These are phyloP conservation scores for Lordiphosa mommai DNA, from an alignment of 1,140 invertebrate genomes.

Conservation along the genomic window DNA sequence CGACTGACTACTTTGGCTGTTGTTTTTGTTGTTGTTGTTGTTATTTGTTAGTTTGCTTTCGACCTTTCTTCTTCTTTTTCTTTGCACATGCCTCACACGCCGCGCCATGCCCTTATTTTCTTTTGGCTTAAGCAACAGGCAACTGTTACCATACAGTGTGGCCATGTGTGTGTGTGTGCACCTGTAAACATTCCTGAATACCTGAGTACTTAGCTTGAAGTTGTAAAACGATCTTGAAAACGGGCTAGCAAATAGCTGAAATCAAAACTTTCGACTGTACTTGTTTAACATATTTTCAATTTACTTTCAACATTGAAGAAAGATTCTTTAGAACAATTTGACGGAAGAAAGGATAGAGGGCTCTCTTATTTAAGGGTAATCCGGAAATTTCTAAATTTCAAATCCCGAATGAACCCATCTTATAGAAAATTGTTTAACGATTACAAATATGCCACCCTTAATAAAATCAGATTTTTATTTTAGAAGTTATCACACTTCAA, in stretches of 20 bases:
- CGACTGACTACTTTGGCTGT: constrained; percentile 1
- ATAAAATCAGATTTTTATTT: no score
- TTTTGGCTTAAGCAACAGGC: constrained; percentile 47
- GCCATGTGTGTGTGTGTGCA: constrained; percentile 13
- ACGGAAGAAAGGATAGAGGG: no score
- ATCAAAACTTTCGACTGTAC: not conserved
- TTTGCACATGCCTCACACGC: constrained; percentile 30
- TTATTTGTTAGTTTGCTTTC: constrained; percentile 60
- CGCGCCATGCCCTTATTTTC: constrained; percentile 66
- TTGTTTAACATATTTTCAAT: no score
- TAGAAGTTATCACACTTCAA: no score
- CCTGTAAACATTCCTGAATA: not conserved
- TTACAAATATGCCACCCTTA: no score
- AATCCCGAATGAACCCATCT: no score
- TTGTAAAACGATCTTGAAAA: not conserved
- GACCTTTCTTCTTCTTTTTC: constrained; percentile 65
- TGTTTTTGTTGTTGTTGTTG: constrained; percentile 6
- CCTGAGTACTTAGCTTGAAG: not conserved
- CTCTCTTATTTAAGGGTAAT: no score
- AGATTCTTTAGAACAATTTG: no score
- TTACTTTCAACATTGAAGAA: no score
- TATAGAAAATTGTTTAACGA: no score
- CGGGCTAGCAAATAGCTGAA: not conserved
- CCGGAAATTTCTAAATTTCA: no score
- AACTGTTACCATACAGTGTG: constrained; percentile 37